Conservation (phyloP, 2,888 invertebrate genomes). For the Cyrtodaria siliqua region DNA sequence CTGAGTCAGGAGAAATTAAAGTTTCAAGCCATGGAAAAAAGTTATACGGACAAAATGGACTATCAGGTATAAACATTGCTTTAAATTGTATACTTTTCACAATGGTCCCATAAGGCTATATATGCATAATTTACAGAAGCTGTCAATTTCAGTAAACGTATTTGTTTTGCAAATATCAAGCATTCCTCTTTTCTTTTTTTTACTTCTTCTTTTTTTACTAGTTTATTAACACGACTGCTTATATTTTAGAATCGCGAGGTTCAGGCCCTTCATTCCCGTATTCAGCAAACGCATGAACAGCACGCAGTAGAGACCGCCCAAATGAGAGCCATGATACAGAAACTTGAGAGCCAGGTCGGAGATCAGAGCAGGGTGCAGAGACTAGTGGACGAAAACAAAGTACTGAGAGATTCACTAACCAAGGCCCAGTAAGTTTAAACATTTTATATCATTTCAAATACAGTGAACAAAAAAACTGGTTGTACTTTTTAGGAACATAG, state of each 20-base stretch:
- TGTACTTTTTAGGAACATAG: too few relatives aligned
- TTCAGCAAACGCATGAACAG: slow-evolving; percentile 89
- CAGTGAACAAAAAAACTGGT: too few relatives aligned
- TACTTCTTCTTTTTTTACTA: too few relatives aligned
- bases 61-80: slow-evolving; percentile 56
- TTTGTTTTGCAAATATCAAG: too few relatives aligned
- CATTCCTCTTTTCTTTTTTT: too few relatives aligned
- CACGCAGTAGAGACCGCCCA: slow-evolving; percentile 89
- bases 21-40: slow-evolving; percentile 87
- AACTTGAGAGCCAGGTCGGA: slow-evolving; percentile 71
- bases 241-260: slow-evolving; percentile 90
- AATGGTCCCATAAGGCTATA: too few relatives aligned
- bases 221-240: too few relatives aligned
- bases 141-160: too few relatives aligned
- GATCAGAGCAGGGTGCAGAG: slow-evolving; percentile 65
- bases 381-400: slow-evolving; percentile 80
- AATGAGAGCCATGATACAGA: slow-evolving; percentile 85
- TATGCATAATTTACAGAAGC: too few relatives aligned
- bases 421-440: slow-evolving; percentile 76
- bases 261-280: slow-evolving; percentile 88
- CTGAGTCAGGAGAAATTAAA: slow-evolving; percentile 90
- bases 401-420: slow-evolving; percentile 76
- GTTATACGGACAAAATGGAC: slow-evolving; percentile 88
- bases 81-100: too few relatives aligned
- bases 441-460: too few relatives aligned